Evolutionary conservation across 2,888 invertebrate genomes (phyloP), one percentile per base, ranked within the genome.

Genomic region (Pammene fasciana): DNA sequence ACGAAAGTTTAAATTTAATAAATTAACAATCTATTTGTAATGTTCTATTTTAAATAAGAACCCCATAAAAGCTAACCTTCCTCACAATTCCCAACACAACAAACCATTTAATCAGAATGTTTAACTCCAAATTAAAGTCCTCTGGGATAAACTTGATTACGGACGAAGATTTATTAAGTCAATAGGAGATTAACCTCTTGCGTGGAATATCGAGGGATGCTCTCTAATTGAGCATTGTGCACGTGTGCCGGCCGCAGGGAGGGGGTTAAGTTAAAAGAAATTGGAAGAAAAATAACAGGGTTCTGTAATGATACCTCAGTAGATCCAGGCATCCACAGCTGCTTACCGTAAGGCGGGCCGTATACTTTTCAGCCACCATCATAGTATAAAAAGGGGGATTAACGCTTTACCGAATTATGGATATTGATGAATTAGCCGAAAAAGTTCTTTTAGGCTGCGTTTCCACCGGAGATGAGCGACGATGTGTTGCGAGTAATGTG

Each of bases 111-210:
- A 68, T 64, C 56, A 7, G 54, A 62, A 46, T 62, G 43, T 67
- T 52, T 18, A 61, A 48, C 61, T 55, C 55, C 55, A 16, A 36
- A 57, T 64, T 50, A 36, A 56, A 64, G 56, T 68, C 68, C 68
- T 56, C 43, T 10, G 68, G 56, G 68, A 56, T 43, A 8, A 16
- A 43, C 13, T 65, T 57, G 64, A 65, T 65, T 68, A 68, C 64
- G 57, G 64, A 57, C 57, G 71, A 73, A 75, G 77, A 81, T 78
- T 77, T 78, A 79, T 76, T 73, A 75, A 78, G 80, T 78, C 79
- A 78, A 82, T 84, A 81, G 79, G 81, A 82, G 80, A 80, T 83
- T 81, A 82, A 79, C 77, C 77, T 73, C 73, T 71, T 75, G 74
- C 71, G 68, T 68, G 67, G 73, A 65, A 68, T 74, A 71, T 72